Evolutionary conservation across 2,797 vertebrate species (phyloP), one percentile per base, ranked within the genome.

Genomic region (Orestias chungarensis): DNA sequence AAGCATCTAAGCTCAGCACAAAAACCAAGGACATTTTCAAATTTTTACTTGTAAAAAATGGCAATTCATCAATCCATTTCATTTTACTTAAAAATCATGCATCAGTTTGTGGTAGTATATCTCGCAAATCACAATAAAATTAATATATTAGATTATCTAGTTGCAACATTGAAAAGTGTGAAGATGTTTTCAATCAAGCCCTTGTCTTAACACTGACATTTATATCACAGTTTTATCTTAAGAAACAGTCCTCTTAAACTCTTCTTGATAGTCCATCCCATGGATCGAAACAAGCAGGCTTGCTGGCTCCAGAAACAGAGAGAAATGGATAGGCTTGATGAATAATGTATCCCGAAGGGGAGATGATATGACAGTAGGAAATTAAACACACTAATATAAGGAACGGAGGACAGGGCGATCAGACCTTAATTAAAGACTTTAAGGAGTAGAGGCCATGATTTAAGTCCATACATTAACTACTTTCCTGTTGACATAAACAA

Each of bases 351-450:
- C 88, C 85, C 86, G 87, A 89, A 87, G 82, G 87, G 87, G 89
- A 88, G 81, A 81, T 82, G 81, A 92, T 93, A 92, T 89, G 91
- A 91, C 90, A 86, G 91, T 89, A 93, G 93, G 93, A 95, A 94
- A 95, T 95, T 92, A 94, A 94, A 93, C 85, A 92, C 88, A 92
- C 90, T 93, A 92, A 94, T 93, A 87, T 87, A 87, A 78, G 82
- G 82, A 80, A 88, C 50, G 72, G 80, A 90, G 82, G 87, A 92
- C 86, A 88, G 86, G 92, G 75, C 76, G 75, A 93, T 90, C 89
- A 91, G 88, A 81, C 89, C 90, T 93, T 94, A 94, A 95, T 95
- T 93, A 95, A 95, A 92, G 91, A 93, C 89, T 92, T 87, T 84
- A 88, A 92, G 83, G 76, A 85, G 88, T 68, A 74, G 73, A 90